Conservation (phyloP, 1,140 invertebrate species). For the Rhyacophila brunnea region DNA sequence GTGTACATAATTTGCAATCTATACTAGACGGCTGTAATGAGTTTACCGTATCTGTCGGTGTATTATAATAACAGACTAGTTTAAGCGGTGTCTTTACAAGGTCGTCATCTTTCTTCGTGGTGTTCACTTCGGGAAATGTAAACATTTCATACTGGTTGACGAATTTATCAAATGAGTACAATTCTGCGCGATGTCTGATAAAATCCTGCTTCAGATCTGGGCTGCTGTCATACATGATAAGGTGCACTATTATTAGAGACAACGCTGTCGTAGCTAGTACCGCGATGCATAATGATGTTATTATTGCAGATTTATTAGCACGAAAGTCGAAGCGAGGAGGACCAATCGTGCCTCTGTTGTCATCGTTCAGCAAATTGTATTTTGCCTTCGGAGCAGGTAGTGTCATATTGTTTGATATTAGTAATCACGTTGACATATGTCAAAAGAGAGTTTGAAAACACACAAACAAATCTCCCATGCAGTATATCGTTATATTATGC, state of each 20-base stretch:
- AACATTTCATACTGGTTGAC: constrained; percentile 8
- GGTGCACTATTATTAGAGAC: too few relatives aligned
- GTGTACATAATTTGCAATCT: constrained; percentile 73
- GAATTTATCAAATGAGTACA: constrained; percentile 20
- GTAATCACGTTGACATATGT: too few relatives aligned
- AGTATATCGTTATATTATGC: too few relatives aligned
- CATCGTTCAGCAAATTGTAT: constrained; percentile 15
- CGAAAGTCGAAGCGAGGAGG: too few relatives aligned
- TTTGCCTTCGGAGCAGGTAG: constrained; percentile 11
- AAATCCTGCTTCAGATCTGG: not conserved
- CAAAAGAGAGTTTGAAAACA: too few relatives aligned
- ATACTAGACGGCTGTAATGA: constrained; percentile 58
- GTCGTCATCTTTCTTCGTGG: not conserved
- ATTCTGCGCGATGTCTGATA: constrained; percentile 5
- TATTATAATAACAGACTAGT: constrained; percentile 68
- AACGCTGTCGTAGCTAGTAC: too few relatives aligned
- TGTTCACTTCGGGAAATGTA: constrained; percentile 5
- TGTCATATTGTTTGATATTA: constrained; percentile 5
- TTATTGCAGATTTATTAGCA: too few relatives aligned
- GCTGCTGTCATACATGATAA: too few relatives aligned
- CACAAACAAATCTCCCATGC: too few relatives aligned
- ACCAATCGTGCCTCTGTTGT: too few relatives aligned
- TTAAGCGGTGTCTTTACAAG: constrained; percentile 27
- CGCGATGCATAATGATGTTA: too few relatives aligned
- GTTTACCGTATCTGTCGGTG: constrained; percentile 41